A percentile compares a stretch with the other conserved stretches of the same genome.
Evolutionary conservation across 2,797 vertebrate genomes (phyloP).

Genomic region (Semotilus atromaculatus): DNA sequence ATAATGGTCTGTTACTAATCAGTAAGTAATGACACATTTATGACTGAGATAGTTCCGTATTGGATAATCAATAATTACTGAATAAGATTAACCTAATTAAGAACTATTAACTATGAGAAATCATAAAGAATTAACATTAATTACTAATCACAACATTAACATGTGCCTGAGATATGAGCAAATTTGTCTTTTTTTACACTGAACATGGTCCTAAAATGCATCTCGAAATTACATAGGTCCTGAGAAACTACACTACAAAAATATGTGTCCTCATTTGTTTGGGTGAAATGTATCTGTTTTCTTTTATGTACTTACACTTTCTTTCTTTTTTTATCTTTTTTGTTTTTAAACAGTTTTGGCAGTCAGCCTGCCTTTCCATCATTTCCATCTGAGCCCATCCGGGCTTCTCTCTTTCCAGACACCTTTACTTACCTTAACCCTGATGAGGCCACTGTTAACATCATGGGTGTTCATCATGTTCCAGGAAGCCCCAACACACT

Average conservation of each 20-base stretch:
- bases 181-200: not conserved
- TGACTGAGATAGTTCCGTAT: too few species aligned
- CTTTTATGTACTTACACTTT: not conserved
- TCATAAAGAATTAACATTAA: too few species aligned
- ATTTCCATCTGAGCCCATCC: conserved; percentile 67
- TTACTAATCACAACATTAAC: too few species aligned
- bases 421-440: conserved; percentile 75
- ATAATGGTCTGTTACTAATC: not conserved
- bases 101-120: too few species aligned
- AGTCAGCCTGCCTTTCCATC: conserved; percentile 72
- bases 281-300: not conserved
- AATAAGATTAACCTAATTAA: too few species aligned
- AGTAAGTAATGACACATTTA: too few species aligned
- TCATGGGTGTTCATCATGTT: conserved; percentile 80
- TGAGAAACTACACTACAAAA: not conserved
- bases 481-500: conserved; percentile 86
- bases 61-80: too few species aligned
- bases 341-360: conserved; percentile 59
- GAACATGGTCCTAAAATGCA: not conserved
- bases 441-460: conserved; percentile 80
- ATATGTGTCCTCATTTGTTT: not conserved
- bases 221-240: not conserved
- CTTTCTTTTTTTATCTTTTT: conserved; percentile 71
- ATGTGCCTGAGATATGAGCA: too few species aligned
- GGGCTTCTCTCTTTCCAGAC: conserved; percentile 60